A percentile compares a stretch with the other conserved stretches of the same genome.
phyloP scores from a whole-genome alignment of 37 sponge, comb jelly and placozoan species.

The Dysidea cf. avara region DNA sequence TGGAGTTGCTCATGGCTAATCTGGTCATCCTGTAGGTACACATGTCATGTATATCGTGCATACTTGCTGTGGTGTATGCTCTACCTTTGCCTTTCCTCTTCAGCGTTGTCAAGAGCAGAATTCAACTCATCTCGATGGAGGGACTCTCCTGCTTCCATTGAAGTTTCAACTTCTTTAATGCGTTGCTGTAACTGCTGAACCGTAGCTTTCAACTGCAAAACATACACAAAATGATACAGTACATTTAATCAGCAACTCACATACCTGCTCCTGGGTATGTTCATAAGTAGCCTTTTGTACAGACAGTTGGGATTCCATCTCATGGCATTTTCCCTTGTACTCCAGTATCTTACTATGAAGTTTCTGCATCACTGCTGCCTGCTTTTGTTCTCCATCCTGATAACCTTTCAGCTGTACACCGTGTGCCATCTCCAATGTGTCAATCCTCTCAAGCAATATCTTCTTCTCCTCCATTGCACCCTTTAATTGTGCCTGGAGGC shows the following conservation, averaged over 20 bases:
- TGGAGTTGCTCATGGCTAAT: slow-evolving; percentile 33
- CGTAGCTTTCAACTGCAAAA: too few relatives aligned
- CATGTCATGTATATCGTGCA: background rate
- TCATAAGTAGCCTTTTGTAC: too few relatives aligned
- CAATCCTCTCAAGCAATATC: slow-evolving; percentile 16
- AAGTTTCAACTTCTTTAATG: background rate
- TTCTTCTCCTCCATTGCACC: slow-evolving; percentile 20
- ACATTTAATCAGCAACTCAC: too few relatives aligned
- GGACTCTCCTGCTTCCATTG: background rate
- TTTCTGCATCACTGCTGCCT: slow-evolving; percentile 9
- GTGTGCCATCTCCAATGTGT: slow-evolving; percentile 9
- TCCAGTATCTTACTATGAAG: slow-evolving; percentile 27
- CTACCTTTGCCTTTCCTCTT: background rate
- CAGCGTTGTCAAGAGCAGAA: background rate
- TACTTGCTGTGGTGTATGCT: background rate
- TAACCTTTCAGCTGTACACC: slow-evolving; percentile 12
- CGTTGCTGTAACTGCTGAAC: background rate
- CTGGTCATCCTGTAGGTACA: slow-evolving; percentile 16
- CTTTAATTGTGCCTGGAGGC: background rate
- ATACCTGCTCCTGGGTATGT: too few relatives aligned
- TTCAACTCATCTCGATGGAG: background rate
- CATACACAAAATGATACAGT: too few relatives aligned
- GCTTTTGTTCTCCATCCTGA: slow-evolving; percentile 32
- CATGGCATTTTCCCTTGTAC: background rate
- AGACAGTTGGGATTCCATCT: too few relatives aligned